Base-by-base conservation (phyloP, 1,140 invertebrate species). In the Diploscapter pachys region DNA sequence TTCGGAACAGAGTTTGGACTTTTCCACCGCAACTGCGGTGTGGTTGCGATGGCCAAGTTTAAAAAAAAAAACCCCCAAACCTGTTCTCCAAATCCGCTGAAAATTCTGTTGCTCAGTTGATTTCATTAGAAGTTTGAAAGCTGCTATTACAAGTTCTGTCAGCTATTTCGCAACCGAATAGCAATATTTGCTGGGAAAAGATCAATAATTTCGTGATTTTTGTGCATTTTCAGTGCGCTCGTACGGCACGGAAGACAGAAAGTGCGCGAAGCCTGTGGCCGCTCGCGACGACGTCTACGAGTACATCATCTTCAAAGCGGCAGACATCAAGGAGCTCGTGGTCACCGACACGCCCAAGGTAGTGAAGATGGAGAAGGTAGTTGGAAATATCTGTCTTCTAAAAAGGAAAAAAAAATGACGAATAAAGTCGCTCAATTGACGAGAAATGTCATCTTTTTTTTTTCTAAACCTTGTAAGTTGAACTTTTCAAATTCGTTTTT, bases 271-370 rank as follows among this genome's bases (percentile, higher is more conserved):
- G 85, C 93, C 93, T 73, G 94, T 98, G 57, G 91, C 92, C 57
- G 92, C 95, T 56, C 92, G 96, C 85, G 94, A 93, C 89, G 94
- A 98, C 87, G 91, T 98, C 53, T 99, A 97, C 88, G 96, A 99
- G 83, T 85, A 80, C 86, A 99, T 99, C 80, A 90, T 99, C 64
- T 99, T 99, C 88, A 89, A 96, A 78, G 96, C 95, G 53, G 91
- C 92, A 79, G 96, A 99, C 86, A 99, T 99, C 83, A 99, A 98
- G 88, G 96, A 99, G 86, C 94, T 99, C 81, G 90, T 94, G 86
- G 94, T 99, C 2, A 90, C 90, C 85, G 89, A 90, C 73, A 90
- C 96, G 61, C 89, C 90, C n/a, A 89, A 93, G 85, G 85, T 85
- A 61, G 85, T 87, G 51, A 81, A 85, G 53, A 48, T 4, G 50